Percentiles rank a stretch among this genome's conserved stretches.
phyloP scores from a whole-genome alignment of 2,888 invertebrate species.

The Drosophila antonietae region DNA sequence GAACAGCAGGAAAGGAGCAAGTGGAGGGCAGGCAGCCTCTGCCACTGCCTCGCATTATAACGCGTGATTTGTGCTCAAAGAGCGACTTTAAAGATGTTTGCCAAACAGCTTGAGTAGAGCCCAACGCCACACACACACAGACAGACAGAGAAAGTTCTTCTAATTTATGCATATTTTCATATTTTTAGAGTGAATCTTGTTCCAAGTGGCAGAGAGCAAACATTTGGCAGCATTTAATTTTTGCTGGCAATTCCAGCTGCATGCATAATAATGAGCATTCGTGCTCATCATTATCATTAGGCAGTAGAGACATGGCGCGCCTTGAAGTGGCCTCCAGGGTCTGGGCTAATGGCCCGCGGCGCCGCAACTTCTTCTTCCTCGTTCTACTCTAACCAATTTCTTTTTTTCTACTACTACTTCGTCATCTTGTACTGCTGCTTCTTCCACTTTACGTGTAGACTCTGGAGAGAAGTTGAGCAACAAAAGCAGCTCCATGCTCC shows the following conservation, averaged over 20 bases:
- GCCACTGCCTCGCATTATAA: slow-evolving; percentile 27
- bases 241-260: slow-evolving; percentile 46
- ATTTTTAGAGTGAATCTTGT: slow-evolving; percentile 1
- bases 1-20: not conserved
- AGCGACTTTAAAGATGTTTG: slow-evolving; percentile 46
- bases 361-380: slow-evolving; percentile 38
- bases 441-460: slow-evolving; percentile 8
- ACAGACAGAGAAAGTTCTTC: slow-evolving; percentile 23
- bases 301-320: slow-evolving; percentile 37
- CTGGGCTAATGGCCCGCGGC: slow-evolving; percentile 74
- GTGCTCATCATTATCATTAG: slow-evolving; percentile 75
- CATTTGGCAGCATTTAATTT: slow-evolving; percentile 73
- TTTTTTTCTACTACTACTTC: slow-evolving; percentile 16
- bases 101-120: slow-evolving; percentile 46
- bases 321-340: slow-evolving; percentile 72
- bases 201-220: slow-evolving; percentile 49
- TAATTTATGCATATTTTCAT: slow-evolving; percentile 65
- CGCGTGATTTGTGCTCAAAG: slow-evolving; percentile 56
- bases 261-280: slow-evolving; percentile 71
- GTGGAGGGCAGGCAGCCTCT: not conserved
- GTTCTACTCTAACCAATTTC: slow-evolving; percentile 5
- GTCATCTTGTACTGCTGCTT: not conserved
- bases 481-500: slow-evolving; percentile 36
- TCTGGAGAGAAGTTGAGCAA: slow-evolving; percentile 23
- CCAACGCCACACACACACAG: not conserved